A percentile compares a stretch with the other conserved stretches of the same genome.
Conservation (phyloP, 2,888 invertebrate species). For the Odontocolon sp. region DNA sequence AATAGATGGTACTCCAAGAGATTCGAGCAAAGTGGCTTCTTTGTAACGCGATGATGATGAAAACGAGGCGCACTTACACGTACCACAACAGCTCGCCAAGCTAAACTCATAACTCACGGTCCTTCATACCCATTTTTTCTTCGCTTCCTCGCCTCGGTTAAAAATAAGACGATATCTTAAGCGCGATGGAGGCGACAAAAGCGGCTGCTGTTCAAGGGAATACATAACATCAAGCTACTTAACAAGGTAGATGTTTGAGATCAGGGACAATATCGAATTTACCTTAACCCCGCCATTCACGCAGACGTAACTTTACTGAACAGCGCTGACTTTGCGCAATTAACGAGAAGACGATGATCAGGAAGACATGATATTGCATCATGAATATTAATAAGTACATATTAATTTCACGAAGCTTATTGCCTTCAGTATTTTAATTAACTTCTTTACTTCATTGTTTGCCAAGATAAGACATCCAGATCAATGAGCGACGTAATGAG, state of each 20-base stretch:
- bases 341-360: constrained; percentile 14
- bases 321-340: neutral
- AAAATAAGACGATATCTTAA: constrained; percentile 24
- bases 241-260: neutral
- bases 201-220: neutral
- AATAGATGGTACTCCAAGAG: neutral
- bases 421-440: no score
- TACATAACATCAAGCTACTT: neutral
- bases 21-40: neutral
- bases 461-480: no score
- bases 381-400: no score
- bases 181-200: neutral
- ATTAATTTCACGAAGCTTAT: no score
- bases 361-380: no score
- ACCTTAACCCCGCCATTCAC: neutral
- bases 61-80: neutral
- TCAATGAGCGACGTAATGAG: no score
- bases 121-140: neutral
- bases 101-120: constrained; percentile 23
- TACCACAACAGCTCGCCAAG: neutral
- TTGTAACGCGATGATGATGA: constrained; percentile 10
- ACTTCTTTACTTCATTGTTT: no score
- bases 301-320: constrained; percentile 46
- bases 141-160: neutral
- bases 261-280: neutral